Conservation (phyloP, 2,113 vertebrate genomes). For the Barnardius zonarius region DNA sequence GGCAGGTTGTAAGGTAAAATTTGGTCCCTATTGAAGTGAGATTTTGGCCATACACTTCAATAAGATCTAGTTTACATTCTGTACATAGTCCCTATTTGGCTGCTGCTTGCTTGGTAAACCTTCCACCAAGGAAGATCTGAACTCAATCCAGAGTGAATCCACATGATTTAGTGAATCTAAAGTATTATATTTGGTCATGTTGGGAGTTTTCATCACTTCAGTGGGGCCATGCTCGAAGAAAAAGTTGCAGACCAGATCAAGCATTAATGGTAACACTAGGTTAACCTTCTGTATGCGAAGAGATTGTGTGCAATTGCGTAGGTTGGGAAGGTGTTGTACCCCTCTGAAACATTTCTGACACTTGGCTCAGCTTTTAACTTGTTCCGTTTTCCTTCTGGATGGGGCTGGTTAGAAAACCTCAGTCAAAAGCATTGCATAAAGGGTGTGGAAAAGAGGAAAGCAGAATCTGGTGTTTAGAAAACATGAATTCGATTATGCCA, state of each 20-base stretch:
- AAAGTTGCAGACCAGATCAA: neutral
- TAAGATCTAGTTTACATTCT: neutral
- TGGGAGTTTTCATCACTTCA: neutral
- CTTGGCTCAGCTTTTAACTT: neutral
- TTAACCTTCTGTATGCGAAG: neutral
- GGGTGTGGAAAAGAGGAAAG: neutral
- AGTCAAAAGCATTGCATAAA: neutral
- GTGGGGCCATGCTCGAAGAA: neutral
- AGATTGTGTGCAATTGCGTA: neutral
- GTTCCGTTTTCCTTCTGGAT: neutral
- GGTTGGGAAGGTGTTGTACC: neutral
- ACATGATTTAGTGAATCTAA: neutral
- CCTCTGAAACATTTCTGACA: neutral
- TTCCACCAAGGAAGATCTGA: neutral
- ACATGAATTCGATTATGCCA: neutral
- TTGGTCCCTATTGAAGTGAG: neutral
- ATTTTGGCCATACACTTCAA: neutral
- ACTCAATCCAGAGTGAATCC: neutral
- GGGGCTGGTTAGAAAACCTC: neutral
- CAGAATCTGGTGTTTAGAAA: neutral
- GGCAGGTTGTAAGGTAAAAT: neutral
- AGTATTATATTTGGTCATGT: neutral
- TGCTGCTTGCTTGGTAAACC: neutral
- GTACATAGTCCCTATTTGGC: neutral
- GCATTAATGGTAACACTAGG: neutral